A percentile compares a stretch with the other conserved stretches of the same genome.
These are phyloP conservation scores for Fratercula arctica DNA, from an alignment of 2,797 vertebrate genomes.

Conservation along the genomic window DNA sequence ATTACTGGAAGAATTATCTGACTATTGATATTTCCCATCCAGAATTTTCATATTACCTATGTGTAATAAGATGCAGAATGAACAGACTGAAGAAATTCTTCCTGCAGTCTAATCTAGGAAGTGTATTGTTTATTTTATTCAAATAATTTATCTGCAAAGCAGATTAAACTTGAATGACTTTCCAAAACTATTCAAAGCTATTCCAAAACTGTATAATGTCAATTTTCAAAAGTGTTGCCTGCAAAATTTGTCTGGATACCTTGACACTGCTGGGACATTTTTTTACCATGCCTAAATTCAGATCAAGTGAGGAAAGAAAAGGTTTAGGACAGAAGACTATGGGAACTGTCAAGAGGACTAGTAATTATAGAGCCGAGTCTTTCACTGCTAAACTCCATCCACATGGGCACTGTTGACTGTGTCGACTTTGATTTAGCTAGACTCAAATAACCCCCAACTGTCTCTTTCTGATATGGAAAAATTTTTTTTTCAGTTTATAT, in stretches of 20 bases:
- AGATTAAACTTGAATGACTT: not conserved
- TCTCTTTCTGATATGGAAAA: conserved; percentile 43
- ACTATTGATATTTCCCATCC: not conserved
- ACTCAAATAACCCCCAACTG: not conserved
- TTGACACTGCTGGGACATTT: not conserved
- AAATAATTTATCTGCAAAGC: conserved; percentile 26
- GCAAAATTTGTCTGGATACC: not conserved
- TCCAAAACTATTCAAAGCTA: not conserved
- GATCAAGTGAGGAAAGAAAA: not conserved
- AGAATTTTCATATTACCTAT: not conserved
- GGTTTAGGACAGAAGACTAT: not conserved
- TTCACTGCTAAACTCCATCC: not conserved
- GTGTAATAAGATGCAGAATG: not conserved
- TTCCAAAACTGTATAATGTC: not conserved
- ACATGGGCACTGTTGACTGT: not conserved
- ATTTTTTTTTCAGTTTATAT: not conserved
- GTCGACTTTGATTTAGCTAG: not conserved
- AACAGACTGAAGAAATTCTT: not conserved
- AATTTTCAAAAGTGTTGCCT: not conserved
- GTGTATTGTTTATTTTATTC: not conserved
- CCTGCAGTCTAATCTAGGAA: not conserved
- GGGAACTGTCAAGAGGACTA: not conserved
- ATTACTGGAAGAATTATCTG: not conserved
- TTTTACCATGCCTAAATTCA: not conserved
- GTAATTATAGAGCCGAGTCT: not conserved